Percentiles rank a stretch among this genome's conserved stretches.
phyloP scores from a whole-genome alignment of 2,797 vertebrate genomes.

The Malacoraja senta region DNA sequence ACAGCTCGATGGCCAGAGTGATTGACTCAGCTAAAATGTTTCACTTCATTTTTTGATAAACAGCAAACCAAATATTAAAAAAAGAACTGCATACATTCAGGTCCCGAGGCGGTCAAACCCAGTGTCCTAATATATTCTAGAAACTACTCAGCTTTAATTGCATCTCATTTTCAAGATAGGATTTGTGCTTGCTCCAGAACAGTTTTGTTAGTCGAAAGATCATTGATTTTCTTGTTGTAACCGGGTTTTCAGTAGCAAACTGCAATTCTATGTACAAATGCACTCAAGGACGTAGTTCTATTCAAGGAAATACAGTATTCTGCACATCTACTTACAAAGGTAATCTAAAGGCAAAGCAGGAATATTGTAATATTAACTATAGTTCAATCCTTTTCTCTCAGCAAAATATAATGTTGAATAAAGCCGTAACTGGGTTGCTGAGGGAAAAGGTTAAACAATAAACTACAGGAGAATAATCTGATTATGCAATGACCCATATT shows the following conservation, averaged over 20 bases:
- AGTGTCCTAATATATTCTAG: background rate
- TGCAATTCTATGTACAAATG: background rate
- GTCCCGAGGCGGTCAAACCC: background rate
- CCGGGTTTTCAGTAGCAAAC: background rate
- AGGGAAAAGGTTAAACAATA: conserved; percentile 30
- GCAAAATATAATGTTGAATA: conserved; percentile 17
- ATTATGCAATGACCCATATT: conserved; percentile 27
- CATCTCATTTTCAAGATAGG: background rate
- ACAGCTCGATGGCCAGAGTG: background rate
- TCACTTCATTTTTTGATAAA: conserved; percentile 18
- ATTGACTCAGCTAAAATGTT: background rate
- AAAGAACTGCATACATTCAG: background rate
- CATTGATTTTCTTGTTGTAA: background rate
- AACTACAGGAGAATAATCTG: conserved; percentile 12
- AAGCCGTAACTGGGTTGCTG: background rate
- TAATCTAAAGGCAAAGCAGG: conserved; percentile 36
- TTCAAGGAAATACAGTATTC: conserved; percentile 38
- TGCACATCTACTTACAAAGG: conserved; percentile 13
- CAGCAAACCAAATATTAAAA: background rate
- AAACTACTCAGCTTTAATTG: conserved; percentile 7
- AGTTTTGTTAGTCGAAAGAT: conserved; percentile 3
- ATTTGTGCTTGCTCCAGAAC: background rate
- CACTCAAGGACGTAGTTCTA: conserved; percentile 13
- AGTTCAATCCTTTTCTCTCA: conserved; percentile 20
- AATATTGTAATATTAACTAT: conserved; percentile 33